phyloP scores from a whole-genome alignment of 2,113 vertebrate genomes.

The Oceanodroma tethys region DNA sequence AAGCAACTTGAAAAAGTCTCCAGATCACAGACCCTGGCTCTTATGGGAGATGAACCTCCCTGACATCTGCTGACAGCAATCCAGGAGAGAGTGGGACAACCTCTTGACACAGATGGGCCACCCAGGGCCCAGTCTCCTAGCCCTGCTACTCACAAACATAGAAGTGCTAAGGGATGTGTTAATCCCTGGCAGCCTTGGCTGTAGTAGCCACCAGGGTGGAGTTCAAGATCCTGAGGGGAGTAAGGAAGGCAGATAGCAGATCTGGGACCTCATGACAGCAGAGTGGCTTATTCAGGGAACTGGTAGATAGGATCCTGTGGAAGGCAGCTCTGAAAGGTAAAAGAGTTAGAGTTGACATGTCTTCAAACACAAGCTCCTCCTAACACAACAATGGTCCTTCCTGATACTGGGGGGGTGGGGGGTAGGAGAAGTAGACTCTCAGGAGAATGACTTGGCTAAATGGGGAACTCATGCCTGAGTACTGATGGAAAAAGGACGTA shows the following conservation, averaged over 20 bases:
- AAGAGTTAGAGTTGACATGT: background rate
- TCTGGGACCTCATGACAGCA: background rate
- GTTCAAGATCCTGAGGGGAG: background rate
- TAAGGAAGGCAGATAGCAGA: background rate
- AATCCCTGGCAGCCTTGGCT: background rate
- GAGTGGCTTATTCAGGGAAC: background rate
- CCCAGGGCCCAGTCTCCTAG: background rate
- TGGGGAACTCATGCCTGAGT: background rate
- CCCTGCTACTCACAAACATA: background rate
- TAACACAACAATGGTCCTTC: background rate
- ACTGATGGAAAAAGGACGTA: background rate
- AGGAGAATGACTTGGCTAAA: background rate
- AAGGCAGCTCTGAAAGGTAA: background rate
- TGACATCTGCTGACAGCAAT: background rate
- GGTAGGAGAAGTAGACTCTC: background rate
- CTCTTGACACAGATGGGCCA: background rate
- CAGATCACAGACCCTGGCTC: background rate
- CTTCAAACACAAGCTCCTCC: background rate
- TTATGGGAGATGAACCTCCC: background rate
- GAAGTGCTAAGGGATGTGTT: too few species aligned
- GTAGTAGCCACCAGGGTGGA: background rate
- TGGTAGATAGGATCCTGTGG: background rate
- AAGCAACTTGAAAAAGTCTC: background rate
- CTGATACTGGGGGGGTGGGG: background rate
- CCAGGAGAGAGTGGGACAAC: background rate